A percentile compares a stretch with the other conserved stretches of the same genome.
phyloP scores from a whole-genome alignment of 2,888 invertebrate genomes.

The Drosophila mettleri region DNA sequence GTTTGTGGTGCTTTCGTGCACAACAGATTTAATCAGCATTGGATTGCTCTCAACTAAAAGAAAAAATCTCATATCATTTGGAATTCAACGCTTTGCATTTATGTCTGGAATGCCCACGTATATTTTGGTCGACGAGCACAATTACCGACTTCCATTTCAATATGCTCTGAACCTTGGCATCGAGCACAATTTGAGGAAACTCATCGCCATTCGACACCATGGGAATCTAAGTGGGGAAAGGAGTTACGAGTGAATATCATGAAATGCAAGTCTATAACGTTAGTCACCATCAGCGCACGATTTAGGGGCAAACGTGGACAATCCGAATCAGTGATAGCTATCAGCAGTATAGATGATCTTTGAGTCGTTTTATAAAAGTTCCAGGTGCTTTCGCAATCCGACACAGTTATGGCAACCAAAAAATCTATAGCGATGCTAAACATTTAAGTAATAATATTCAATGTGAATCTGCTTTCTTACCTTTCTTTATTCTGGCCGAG shows the following conservation, averaged over 20 bases:
- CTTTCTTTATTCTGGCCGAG: slow-evolving; percentile 89
- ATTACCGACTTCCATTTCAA: slow-evolving; percentile 91
- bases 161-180: slow-evolving; percentile 88
- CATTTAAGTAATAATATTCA: not conserved
- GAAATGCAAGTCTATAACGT: too few relatives aligned
- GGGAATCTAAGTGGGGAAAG: slow-evolving; percentile 85
- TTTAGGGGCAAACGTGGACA: slow-evolving; percentile 90
- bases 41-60: slow-evolving; percentile 73
- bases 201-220: slow-evolving; percentile 89
- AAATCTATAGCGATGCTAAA: slow-evolving; percentile 86
- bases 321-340: slow-evolving; percentile 92
- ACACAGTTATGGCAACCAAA: slow-evolving; percentile 89
- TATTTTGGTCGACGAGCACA: slow-evolving; percentile 90
- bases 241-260: too few relatives aligned
- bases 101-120: slow-evolving; percentile 87
- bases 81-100: not conserved
- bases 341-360: slow-evolving; percentile 88
- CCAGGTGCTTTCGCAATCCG: slow-evolving; percentile 92
- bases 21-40: slow-evolving; percentile 79
- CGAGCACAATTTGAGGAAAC: slow-evolving; percentile 91
- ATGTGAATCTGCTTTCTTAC: slow-evolving; percentile 83
- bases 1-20: slow-evolving; percentile 80
- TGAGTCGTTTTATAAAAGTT: slow-evolving; percentile 88
- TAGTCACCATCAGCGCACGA: slow-evolving; percentile 88
- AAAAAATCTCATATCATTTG: not conserved